Evolutionary conservation across 2,113 vertebrate genomes (phyloP).

Genomic region (Sterrhoptilus dennistouni): DNA sequence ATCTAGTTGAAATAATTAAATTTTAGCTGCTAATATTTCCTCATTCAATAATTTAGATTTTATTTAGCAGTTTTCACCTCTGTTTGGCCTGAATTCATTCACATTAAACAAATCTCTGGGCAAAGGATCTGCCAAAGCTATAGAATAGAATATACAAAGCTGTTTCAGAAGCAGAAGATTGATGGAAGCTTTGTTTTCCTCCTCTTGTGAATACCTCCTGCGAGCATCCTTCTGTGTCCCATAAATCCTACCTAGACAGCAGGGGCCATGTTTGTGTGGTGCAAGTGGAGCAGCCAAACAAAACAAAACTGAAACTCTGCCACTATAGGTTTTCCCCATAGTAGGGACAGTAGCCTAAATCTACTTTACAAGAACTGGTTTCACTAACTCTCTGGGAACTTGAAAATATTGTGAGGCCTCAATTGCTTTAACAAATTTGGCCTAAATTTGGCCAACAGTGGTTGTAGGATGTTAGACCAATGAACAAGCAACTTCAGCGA

Average conservation of each 20-base stretch:
- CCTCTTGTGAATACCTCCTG: background rate
- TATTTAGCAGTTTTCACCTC: background rate
- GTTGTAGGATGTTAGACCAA: background rate
- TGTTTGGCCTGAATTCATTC: background rate
- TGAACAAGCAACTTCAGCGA: fast-evolving
- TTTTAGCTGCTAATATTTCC: background rate
- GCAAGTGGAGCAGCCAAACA: background rate
- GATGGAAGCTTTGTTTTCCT: background rate
- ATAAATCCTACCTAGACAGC: background rate
- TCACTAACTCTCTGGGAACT: background rate
- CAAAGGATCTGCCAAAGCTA: background rate
- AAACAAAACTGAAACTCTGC: background rate
- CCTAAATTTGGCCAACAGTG: background rate
- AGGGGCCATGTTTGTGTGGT: background rate
- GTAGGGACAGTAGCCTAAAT: background rate
- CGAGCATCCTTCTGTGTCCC: background rate
- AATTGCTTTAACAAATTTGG: background rate
- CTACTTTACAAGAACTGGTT: background rate
- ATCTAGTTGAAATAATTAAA: background rate
- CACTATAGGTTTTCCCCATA: background rate
- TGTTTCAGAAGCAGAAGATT: background rate
- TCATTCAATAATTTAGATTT: background rate
- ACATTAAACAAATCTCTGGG: background rate
- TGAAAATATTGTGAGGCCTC: background rate
- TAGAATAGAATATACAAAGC: background rate